A percentile compares a stretch with the other conserved stretches of the same genome.
phyloP scores from a whole-genome alignment of 2,797 vertebrate species.

The Lindbergichthys nudifrons region DNA sequence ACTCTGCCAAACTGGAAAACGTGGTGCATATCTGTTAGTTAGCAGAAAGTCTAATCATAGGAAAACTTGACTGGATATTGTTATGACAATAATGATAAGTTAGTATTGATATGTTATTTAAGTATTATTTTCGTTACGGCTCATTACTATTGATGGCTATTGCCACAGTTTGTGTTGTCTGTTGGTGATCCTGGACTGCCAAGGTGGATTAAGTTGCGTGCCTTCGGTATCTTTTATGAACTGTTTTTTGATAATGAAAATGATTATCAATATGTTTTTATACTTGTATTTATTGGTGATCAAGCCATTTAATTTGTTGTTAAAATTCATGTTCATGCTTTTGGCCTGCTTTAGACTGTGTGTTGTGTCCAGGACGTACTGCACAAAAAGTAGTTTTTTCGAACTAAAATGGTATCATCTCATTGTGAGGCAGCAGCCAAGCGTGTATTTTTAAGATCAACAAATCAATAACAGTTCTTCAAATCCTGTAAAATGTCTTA shows the following conservation, averaged over 20 bases:
- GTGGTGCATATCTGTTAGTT: slow-evolving; percentile 92
- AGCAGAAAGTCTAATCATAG: slow-evolving; percentile 90
- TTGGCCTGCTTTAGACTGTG: slow-evolving; percentile 63
- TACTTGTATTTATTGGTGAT: slow-evolving; percentile 98
- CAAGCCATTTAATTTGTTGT: slow-evolving; percentile 96
- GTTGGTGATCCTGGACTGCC: slow-evolving; percentile 90
- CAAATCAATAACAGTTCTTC: slow-evolving; percentile 53
- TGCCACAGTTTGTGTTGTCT: slow-evolving; percentile 85
- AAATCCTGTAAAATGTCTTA: slow-evolving; percentile 77
- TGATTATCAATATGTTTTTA: slow-evolving; percentile 83
- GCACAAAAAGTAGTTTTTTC: slow-evolving; percentile 51
- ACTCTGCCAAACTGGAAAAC: slow-evolving; percentile 97
- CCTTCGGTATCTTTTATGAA: slow-evolving; percentile 86
- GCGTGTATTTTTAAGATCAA: slow-evolving; percentile 42
- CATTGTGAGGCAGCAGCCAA: slow-evolving; percentile 53
- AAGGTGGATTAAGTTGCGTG: slow-evolving; percentile 92
- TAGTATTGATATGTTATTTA: slow-evolving; percentile 93
- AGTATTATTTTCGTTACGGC: slow-evolving; percentile 92
- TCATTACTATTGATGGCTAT: slow-evolving; percentile 88
- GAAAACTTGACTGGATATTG: slow-evolving; percentile 99
- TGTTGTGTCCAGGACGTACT: slow-evolving; percentile 49
- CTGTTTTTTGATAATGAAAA: slow-evolving; percentile 78
- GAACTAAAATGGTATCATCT: slow-evolving; percentile 69
- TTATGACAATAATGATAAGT: slow-evolving; percentile 88
- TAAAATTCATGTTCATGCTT: slow-evolving; percentile 73